Evolutionary conservation across 2,113 vertebrate genomes (phyloP).

Genomic region (Apus apus): DNA sequence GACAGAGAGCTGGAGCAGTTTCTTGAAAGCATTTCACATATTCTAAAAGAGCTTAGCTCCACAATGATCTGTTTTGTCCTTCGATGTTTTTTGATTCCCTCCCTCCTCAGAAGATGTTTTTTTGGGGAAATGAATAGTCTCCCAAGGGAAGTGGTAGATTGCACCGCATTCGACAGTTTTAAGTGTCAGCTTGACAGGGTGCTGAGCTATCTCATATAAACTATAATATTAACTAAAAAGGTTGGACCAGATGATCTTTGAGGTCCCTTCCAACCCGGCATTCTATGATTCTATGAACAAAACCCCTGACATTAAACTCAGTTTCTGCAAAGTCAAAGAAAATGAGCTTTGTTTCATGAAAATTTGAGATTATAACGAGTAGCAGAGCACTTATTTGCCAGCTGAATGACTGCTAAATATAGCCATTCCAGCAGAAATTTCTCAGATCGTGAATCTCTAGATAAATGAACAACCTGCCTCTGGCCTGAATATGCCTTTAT

Average conservation of each 20-base stretch:
- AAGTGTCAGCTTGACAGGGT: too few relatives aligned
- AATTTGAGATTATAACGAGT: not conserved
- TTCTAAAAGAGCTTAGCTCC: not conserved
- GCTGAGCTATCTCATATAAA: too few relatives aligned
- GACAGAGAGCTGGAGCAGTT: not conserved
- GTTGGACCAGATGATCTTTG: too few relatives aligned
- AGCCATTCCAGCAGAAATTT: not conserved
- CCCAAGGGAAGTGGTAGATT: too few relatives aligned
- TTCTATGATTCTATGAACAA: too few relatives aligned
- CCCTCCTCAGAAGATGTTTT: not conserved
- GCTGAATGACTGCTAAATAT: slow-evolving; percentile 34
- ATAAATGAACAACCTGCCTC: not conserved
- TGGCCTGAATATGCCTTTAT: not conserved
- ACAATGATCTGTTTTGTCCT: not conserved
- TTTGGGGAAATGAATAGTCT: not conserved
- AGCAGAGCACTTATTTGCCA: not conserved
- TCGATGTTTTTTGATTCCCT: not conserved
- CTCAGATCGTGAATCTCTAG: not conserved
- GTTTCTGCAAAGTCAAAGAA: not conserved
- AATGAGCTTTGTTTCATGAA: not conserved
- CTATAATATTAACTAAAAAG: too few relatives aligned
- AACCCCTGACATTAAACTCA: not conserved
- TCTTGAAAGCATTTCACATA: not conserved
- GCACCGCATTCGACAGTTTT: too few relatives aligned
- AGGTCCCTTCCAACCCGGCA: too few relatives aligned